Conservation (phyloP, 2,113 vertebrate species). For the Spheniscus mendiculus region DNA sequence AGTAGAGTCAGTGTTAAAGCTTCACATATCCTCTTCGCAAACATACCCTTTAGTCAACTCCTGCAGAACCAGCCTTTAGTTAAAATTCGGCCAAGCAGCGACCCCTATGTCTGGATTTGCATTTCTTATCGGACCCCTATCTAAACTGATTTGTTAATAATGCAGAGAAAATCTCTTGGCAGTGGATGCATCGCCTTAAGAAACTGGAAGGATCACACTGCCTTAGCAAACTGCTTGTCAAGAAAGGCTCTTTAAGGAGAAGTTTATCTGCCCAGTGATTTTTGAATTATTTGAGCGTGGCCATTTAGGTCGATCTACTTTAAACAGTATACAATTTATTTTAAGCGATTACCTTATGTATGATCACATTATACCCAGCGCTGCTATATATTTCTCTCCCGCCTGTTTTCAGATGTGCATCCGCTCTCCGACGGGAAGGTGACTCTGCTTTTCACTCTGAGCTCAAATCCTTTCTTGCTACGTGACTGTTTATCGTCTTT, state of each 20-base stretch:
- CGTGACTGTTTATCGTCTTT: not conserved
- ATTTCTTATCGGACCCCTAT: slow-evolving; percentile 46
- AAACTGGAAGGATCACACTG: slow-evolving; percentile 43
- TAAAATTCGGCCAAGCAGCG: slow-evolving; percentile 65
- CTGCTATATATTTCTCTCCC: not conserved
- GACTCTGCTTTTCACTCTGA: slow-evolving; percentile 7
- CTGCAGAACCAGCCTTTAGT: not conserved
- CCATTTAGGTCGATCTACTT: slow-evolving; percentile 64
- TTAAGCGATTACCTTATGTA: slow-evolving; percentile 45
- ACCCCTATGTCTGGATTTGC: slow-evolving; percentile 74
- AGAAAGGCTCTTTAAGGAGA: slow-evolving; percentile 35
- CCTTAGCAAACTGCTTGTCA: slow-evolving; percentile 47
- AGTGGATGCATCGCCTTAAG: slow-evolving; percentile 34
- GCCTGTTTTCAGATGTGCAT: not conserved
- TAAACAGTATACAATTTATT: slow-evolving; percentile 62
- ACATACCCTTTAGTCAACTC: slow-evolving; percentile 51
- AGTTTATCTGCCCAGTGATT: slow-evolving; percentile 59
- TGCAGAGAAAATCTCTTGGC: slow-evolving; percentile 63
- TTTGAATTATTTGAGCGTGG: slow-evolving; percentile 52
- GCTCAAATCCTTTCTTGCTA: not conserved
- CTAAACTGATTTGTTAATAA: slow-evolving; percentile 67
- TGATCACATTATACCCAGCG: slow-evolving; percentile 21
- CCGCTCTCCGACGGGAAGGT: not conserved
- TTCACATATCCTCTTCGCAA: slow-evolving; percentile 64
- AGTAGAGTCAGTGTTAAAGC: slow-evolving; percentile 82